These are phyloP conservation scores for Nyleta sp. DNA, from an alignment of 2,888 invertebrate species.

Conservation along the genomic window DNA sequence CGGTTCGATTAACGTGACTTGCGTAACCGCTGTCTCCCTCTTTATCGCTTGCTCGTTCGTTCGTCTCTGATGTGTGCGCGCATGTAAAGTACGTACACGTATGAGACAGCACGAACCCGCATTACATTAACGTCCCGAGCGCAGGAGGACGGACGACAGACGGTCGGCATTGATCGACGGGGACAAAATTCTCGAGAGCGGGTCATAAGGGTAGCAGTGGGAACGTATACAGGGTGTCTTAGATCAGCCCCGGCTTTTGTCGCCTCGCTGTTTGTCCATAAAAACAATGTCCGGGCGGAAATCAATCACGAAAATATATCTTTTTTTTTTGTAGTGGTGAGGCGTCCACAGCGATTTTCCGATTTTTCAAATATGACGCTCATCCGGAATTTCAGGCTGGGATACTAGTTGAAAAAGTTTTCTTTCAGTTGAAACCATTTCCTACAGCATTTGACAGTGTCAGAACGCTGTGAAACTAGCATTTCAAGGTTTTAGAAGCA, in stretches of 20 bases:
- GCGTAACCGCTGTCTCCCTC: constrained; percentile 57
- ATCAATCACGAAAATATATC: no score
- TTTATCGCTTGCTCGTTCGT: constrained; percentile 40
- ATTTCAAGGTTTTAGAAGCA: no score
- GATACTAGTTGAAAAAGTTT: no score
- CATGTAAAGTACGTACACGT: constrained; percentile 41
- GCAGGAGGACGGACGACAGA: constrained; percentile 45
- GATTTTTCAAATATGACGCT: no score
- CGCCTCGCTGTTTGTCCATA: no score
- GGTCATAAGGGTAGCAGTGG: constrained; percentile 35
- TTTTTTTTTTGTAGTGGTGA: no score
- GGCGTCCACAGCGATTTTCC: no score
- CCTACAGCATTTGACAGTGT: no score
- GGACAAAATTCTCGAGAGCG: constrained; percentile 40
- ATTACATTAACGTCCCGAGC: constrained; percentile 55
- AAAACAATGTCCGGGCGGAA: no score
- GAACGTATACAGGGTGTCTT: constrained; percentile 8
- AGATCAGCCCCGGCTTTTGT: background rate
- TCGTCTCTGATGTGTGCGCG: constrained; percentile 40
- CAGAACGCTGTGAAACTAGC: no score
- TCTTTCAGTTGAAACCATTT: no score
- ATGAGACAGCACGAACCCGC: constrained; percentile 47
- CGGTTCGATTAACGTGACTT: constrained; percentile 65
- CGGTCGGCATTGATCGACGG: constrained; percentile 58
- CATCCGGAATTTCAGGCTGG: no score